Conservation (phyloP, 2,888 invertebrate species). For the Leptinotarsa peninsularis region DNA sequence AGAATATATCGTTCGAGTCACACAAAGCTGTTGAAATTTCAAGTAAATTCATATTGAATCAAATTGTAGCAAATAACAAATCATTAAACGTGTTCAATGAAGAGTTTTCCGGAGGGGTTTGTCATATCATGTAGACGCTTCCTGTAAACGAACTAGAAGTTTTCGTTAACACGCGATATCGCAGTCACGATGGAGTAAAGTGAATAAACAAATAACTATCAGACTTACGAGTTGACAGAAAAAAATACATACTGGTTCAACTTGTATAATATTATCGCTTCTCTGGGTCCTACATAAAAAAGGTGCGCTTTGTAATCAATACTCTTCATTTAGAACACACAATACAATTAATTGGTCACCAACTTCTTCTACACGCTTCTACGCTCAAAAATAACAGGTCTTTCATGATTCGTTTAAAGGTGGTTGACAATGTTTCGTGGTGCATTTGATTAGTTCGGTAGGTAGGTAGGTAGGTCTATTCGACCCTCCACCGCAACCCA, state of each 20-base stretch:
- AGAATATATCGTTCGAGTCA: too few species aligned
- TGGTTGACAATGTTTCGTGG: too few species aligned
- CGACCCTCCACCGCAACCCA: too few species aligned
- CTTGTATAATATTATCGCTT: not conserved
- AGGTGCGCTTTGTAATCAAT: not conserved
- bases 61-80: not conserved
- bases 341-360: too few species aligned
- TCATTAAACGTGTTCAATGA: not conserved
- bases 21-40: too few species aligned
- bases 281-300: not conserved
- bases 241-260: not conserved
- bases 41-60: not conserved
- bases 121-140: not conserved
- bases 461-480: too few species aligned
- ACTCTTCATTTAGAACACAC: too few species aligned
- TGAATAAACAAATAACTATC: not conserved
- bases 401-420: too few species aligned
- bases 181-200: not conserved
- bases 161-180: conserved; percentile 28
- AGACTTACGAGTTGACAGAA: not conserved
- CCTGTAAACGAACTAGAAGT: conserved; percentile 15
- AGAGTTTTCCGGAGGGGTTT: conserved; percentile 12
- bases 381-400: too few species aligned
- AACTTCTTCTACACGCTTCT: too few species aligned
- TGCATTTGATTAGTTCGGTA: too few species aligned